phyloP scores from a whole-genome alignment of 2,113 vertebrate species.

The Xyrauchen texanus region DNA sequence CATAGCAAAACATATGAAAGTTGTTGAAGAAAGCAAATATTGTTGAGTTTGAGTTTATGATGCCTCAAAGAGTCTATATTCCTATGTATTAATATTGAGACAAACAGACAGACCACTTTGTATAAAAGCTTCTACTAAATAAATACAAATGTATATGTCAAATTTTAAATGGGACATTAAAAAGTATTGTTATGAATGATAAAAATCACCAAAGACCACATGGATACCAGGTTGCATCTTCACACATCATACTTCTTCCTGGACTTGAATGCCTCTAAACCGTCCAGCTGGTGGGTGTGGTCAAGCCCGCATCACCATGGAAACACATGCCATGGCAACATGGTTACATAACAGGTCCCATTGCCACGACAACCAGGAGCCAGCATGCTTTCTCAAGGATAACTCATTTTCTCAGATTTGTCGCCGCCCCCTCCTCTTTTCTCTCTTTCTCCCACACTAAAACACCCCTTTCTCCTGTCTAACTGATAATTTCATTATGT shows the following conservation, averaged over 20 bases:
- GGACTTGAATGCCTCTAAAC: neutral
- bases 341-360: slow-evolving; percentile 74
- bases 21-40: neutral
- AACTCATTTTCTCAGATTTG: slow-evolving; percentile 65
- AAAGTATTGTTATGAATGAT: no score
- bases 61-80: no score
- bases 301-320: slow-evolving; percentile 70
- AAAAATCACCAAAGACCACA: no score
- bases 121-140: no score
- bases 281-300: slow-evolving; percentile 69
- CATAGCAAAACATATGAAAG: neutral
- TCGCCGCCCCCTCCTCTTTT: slow-evolving; percentile 25
- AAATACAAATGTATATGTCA: no score
- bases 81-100: no score
- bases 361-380: slow-evolving; percentile 74
- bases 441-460: slow-evolving; percentile 47
- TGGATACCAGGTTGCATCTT: no score
- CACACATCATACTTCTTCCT: neutral
- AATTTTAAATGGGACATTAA: no score
- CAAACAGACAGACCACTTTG: no score
- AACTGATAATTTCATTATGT: neutral
- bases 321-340: slow-evolving; percentile 80
- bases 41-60: no score
- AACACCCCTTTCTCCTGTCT: slow-evolving; percentile 37
- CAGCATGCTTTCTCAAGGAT: slow-evolving; percentile 75